Evolutionary conservation across 2,113 vertebrate species (phyloP).

Genomic region (Probosciger aterrimus): DNA sequence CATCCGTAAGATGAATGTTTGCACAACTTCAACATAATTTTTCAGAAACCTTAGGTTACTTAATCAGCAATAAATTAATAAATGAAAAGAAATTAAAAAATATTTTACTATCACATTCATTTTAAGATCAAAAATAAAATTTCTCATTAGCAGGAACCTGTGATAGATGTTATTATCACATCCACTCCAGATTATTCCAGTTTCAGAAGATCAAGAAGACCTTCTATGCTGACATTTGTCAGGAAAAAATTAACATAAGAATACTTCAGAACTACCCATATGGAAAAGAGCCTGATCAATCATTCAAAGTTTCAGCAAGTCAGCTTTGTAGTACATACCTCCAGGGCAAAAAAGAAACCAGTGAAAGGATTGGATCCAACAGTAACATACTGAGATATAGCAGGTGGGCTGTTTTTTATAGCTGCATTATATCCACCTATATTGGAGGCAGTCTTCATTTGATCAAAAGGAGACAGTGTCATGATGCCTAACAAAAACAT

Average conservation of each 20-base stretch:
- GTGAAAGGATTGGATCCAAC: constrained; percentile 93
- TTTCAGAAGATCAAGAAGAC: neutral
- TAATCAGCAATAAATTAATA: neutral
- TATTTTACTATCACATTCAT: neutral
- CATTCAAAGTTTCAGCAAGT: neutral
- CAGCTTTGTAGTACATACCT: constrained; percentile 77
- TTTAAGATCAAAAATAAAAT: neutral
- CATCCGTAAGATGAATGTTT: neutral
- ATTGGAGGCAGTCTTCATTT: constrained; percentile 98
- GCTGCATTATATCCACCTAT: constrained; percentile 93
- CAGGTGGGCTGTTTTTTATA: constrained; percentile 93
- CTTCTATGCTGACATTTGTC: neutral
- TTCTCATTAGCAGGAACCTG: neutral
- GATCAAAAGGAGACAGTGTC: constrained; percentile 95
- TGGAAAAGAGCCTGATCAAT: neutral
- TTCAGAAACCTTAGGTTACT: neutral
- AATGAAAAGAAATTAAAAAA: neutral
- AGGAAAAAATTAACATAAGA: neutral
- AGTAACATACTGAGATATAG: constrained; percentile 96
- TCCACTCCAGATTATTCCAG: neutral
- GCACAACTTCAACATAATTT: neutral
- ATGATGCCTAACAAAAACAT: constrained; percentile 81
- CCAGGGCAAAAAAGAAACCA: constrained; percentile 95
- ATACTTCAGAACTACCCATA: neutral
- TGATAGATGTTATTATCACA: neutral